These are phyloP conservation scores for Lathronympha strigana DNA, from an alignment of 2,888 invertebrate species.

Conservation along the genomic window DNA sequence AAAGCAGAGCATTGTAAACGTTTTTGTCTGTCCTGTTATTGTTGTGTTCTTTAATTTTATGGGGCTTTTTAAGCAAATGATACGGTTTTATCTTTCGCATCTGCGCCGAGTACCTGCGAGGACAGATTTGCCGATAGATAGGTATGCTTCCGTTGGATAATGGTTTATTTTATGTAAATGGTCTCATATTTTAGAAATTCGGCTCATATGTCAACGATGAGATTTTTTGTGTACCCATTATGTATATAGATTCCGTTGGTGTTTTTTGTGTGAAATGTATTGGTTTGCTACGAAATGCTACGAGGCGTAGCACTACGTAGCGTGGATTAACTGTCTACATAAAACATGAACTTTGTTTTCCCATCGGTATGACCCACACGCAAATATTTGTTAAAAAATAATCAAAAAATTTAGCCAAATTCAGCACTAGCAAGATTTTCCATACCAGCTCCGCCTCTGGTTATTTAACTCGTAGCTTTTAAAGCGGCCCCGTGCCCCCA, in stretches of 20 bases:
- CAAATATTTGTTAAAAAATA: neutral
- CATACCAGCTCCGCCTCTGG: neutral
- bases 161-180: conserved; percentile 35
- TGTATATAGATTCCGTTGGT: neutral
- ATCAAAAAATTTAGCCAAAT: neutral
- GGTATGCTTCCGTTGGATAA: conserved; percentile 36
- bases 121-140: conserved; percentile 49
- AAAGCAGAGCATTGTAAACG: conserved; percentile 63
- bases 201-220: conserved; percentile 24
- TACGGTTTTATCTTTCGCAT: conserved; percentile 77
- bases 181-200: conserved; percentile 29
- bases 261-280: neutral
- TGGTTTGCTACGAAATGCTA: conserved; percentile 11
- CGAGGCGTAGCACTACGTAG: conserved; percentile 21
- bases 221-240: no score
- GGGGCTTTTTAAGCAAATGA: conserved; percentile 83
- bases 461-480: conserved; percentile 16
- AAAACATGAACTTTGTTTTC: neutral
- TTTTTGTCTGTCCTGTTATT: conserved; percentile 73
- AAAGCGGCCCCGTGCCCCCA: conserved; percentile 9
- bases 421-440: neutral
- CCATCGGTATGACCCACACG: neutral
- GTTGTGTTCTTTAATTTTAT: conserved; percentile 79
- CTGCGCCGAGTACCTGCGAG: conserved; percentile 54
- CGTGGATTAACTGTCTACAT: neutral